Evolutionary conservation across 2,113 vertebrate genomes (phyloP).

Genomic region (Nymphicus hollandicus): DNA sequence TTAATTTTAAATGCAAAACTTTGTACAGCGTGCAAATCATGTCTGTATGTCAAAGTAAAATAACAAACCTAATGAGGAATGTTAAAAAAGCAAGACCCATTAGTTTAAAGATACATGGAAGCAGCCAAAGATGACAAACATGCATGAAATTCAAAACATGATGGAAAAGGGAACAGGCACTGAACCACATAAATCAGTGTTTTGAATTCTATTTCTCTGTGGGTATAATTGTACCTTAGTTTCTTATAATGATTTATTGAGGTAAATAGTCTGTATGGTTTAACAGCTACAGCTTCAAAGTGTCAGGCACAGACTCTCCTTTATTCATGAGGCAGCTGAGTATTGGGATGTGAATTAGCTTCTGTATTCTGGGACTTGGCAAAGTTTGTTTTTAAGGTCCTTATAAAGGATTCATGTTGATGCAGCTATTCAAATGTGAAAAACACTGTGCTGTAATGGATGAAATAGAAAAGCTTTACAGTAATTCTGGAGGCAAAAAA

Average conservation of each 20-base stretch:
- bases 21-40: conserved; percentile 76
- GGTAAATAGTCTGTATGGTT: conserved; percentile 87
- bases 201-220: conserved; percentile 82
- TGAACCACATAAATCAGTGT: conserved; percentile 82
- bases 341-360: conserved; percentile 82
- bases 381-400: conserved; percentile 83
- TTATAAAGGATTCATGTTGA: conserved; percentile 85
- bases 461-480: conserved; percentile 82
- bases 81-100: conserved; percentile 77
- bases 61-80: conserved; percentile 80
- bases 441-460: conserved; percentile 77
- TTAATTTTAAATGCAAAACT: conserved; percentile 77
- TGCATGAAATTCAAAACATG: conserved; percentile 81
- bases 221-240: conserved; percentile 85
- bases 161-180: conserved; percentile 77
- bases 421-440: conserved; percentile 82
- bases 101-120: conserved; percentile 81
- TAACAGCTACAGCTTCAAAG: conserved; percentile 85
- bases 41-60: conserved; percentile 77
- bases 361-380: conserved; percentile 83
- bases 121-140: conserved; percentile 84
- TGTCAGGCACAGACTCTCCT: conserved; percentile 81
- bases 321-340: conserved; percentile 83
- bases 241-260: conserved; percentile 88
- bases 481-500: conserved; percentile 75